A percentile compares a stretch with the other conserved stretches of the same genome.
phyloP scores from a whole-genome alignment of 2,888 invertebrate genomes.

The Netelia melanura region DNA sequence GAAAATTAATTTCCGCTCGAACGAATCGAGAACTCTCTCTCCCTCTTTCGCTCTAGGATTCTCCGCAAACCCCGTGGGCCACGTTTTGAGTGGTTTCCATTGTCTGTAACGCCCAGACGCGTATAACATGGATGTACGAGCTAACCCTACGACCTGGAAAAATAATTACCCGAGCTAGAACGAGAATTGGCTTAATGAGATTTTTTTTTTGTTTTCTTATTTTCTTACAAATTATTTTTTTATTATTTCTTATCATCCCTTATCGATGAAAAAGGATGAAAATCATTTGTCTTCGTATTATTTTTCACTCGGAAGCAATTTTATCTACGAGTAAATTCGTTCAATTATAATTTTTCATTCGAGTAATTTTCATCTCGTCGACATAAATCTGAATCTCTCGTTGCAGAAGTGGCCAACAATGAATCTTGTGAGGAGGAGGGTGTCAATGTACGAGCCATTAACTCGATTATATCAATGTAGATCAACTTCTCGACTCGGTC shows the following conservation, averaged over 20 bases:
- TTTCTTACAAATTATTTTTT: no score
- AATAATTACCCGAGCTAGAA: slow-evolving; percentile 27
- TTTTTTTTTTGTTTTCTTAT: no score
- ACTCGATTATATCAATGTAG: slow-evolving; percentile 17
- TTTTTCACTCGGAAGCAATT: no score
- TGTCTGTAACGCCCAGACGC: not conserved
- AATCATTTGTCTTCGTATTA: no score
- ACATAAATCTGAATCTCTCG: no score
- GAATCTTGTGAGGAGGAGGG: slow-evolving; percentile 12
- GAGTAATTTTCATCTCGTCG: no score
- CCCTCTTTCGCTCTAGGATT: not conserved
- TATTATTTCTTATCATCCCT: no score
- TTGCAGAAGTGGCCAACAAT: not conserved
- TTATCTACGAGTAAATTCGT: no score
- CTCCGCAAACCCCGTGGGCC: not conserved
- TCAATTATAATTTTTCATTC: no score
- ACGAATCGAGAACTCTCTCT: not conserved
- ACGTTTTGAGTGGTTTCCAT: slow-evolving; percentile 17
- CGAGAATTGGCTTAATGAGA: not conserved
- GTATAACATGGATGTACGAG: not conserved
- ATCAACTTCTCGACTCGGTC: slow-evolving; percentile 7
- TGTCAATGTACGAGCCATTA: slow-evolving; percentile 10
- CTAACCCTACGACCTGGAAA: not conserved
- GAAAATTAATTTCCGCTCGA: slow-evolving; percentile 48
- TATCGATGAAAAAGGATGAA: no score